phyloP scores from a whole-genome alignment of 1,140 invertebrate species.

The Trichonephila clavata region DNA sequence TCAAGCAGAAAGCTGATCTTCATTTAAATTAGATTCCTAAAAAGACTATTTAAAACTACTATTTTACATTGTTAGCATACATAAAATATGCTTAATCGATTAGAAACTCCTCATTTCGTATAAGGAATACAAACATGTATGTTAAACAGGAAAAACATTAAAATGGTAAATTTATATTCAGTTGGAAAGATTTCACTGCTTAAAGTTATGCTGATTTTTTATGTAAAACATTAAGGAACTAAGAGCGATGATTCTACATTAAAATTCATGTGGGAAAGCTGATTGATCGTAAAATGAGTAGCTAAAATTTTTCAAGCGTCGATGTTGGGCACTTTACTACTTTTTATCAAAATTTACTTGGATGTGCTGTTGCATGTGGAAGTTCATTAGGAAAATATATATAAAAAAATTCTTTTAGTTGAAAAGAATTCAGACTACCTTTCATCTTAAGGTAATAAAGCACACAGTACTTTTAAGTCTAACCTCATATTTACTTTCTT shows the following conservation, averaged over 20 bases:
- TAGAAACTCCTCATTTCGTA: neutral
- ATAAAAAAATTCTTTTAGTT: neutral
- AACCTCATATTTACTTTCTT: neutral
- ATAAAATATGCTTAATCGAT: neutral
- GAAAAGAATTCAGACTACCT: neutral
- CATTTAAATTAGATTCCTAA: neutral
- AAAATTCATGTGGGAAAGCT: neutral
- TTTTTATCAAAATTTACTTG: neutral
- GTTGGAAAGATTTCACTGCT: neutral
- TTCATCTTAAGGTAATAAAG: neutral
- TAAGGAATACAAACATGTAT: neutral
- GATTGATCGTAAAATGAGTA: neutral
- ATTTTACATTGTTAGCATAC: neutral
- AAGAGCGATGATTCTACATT: neutral
- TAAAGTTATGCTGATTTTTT: neutral
- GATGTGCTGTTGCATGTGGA: neutral
- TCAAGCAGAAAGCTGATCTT: neutral
- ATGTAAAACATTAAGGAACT: slow-evolving; percentile 1
- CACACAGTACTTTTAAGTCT: neutral
- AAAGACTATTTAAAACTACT: neutral
- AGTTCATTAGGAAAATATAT: neutral
- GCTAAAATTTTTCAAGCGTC: neutral
- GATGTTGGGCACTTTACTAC: neutral
- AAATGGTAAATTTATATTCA: slow-evolving; percentile 2
- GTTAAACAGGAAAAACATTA: neutral